Base-by-base conservation (phyloP, 1,140 invertebrate genomes). In the Macrobrachium nipponense region DNA sequence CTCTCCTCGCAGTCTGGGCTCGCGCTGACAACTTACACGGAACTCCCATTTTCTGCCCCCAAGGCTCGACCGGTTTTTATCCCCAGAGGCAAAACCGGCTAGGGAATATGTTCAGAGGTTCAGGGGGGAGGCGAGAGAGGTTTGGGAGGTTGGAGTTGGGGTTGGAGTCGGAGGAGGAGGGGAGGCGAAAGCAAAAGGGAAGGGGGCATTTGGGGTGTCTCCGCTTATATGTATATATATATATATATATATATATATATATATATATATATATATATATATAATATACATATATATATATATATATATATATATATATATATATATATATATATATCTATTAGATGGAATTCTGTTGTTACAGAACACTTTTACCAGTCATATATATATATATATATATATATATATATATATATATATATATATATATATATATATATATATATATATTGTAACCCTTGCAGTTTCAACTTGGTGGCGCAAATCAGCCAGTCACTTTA, bases 1-100 rank as follows among this genome's bases (percentile, higher is more conserved):
- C 79, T 77, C 80, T 82, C 80, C 86, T 20, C 60, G 86, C 72
- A 82, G 86, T 87, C 86, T 82, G 80, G 86, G 62, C 66, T 43
- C 61, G 80, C 80, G 80, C 86, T 87, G 86, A 87, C 86, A 87
- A 87, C 86, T 82, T 87, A 87, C 86, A 87, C 80, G 86, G 68
- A 87, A 87, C 86, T 87, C 86, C 86, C 86, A 87, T 87, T 87
- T 87, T 87, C 86, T 87, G 86, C 80, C 86, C 86, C 86, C 86
- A 58, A 87, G 86, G 86, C 80, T 27, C 80, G 80, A 73, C 64
- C 61, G 72, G 80, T 87, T 87, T 87, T 87, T 87, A 87, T 87
- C 86, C 86, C 86, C 79, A 15, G 86, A 82, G 86, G 80, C 86
- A 82, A 82, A 87, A 85, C 83, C 83, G 76, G 83, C 83, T 61